These are phyloP conservation scores for Drosophila parvula DNA, from an alignment of 1,140 invertebrate genomes.

Conservation along the genomic window DNA sequence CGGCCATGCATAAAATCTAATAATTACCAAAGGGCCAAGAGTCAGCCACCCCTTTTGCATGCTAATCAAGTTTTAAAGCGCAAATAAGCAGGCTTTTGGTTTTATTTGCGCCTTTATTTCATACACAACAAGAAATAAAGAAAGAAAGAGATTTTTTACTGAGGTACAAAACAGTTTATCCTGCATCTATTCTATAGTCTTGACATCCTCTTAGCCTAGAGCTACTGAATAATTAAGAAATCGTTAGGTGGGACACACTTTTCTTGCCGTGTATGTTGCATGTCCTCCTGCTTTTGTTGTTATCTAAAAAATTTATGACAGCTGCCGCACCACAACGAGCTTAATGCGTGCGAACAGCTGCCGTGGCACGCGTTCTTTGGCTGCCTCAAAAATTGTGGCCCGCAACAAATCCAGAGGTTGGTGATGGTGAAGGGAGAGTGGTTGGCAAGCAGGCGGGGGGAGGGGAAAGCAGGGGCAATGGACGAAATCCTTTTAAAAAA, in stretches of 20 bases:
- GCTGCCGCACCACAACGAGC: constrained; percentile 48
- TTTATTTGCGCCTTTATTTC: constrained; percentile 41
- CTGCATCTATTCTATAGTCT: no score
- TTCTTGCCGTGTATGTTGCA: constrained; percentile 23
- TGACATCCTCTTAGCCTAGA: neutral
- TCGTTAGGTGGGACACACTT: neutral
- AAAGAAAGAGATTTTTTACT: no score
- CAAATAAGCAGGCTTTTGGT: constrained; percentile 53
- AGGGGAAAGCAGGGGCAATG: constrained; percentile 38
- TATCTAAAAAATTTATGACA: constrained; percentile 74
- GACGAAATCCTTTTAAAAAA: constrained; percentile 82
- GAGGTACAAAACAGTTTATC: no score
- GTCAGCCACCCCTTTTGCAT: constrained; percentile 45
- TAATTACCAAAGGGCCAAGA: constrained; percentile 61
- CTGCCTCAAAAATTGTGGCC: constrained; percentile 20
- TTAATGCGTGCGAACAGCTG: constrained; percentile 77
- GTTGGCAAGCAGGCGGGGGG: neutral
- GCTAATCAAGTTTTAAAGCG: constrained; percentile 68
- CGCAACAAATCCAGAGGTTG: neutral
- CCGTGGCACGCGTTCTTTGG: constrained; percentile 62
- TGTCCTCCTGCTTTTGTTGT: constrained; percentile 28
- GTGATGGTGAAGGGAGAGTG: neutral
- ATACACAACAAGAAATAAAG: constrained; percentile 6
- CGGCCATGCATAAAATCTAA: constrained; percentile 73
- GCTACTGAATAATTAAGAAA: neutral